Evolutionary conservation across 1,140 invertebrate species (phyloP).

Genomic region (Dermatophagoides farinae): DNA sequence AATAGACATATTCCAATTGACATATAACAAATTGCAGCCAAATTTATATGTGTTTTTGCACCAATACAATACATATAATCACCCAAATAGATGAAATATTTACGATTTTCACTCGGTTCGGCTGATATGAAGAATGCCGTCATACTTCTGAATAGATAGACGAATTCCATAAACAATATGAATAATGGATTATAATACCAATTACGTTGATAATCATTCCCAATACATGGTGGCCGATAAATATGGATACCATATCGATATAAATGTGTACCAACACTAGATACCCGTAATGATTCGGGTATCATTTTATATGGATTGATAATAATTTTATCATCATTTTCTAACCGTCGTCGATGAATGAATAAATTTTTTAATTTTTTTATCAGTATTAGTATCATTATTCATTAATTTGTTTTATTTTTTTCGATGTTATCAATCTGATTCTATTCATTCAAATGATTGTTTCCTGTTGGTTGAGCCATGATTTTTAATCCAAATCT

Average conservation of each 20-base stretch:
- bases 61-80: conserved; percentile 1
- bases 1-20: background rate
- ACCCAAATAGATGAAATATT: background rate
- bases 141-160: background rate
- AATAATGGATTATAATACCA: conserved; percentile 1
- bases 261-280: background rate
- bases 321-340: background rate
- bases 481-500: too few relatives aligned
- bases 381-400: too few relatives aligned
- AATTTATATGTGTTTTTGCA: conserved; percentile 3
- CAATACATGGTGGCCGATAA: background rate
- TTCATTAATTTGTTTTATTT: too few relatives aligned
- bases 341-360: too few relatives aligned
- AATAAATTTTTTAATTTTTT: too few relatives aligned
- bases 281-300: background rate
- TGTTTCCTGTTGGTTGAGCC: too few relatives aligned
- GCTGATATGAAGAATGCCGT: background rate
- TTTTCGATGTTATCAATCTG: too few relatives aligned
- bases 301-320: background rate
- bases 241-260: background rate
- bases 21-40: background rate
- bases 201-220: background rate
- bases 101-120: background rate
- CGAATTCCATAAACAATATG: background rate
- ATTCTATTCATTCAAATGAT: too few relatives aligned